Evolutionary conservation across 2,888 invertebrate genomes (phyloP).

Genomic region (Sarcophaga carnaria): DNA sequence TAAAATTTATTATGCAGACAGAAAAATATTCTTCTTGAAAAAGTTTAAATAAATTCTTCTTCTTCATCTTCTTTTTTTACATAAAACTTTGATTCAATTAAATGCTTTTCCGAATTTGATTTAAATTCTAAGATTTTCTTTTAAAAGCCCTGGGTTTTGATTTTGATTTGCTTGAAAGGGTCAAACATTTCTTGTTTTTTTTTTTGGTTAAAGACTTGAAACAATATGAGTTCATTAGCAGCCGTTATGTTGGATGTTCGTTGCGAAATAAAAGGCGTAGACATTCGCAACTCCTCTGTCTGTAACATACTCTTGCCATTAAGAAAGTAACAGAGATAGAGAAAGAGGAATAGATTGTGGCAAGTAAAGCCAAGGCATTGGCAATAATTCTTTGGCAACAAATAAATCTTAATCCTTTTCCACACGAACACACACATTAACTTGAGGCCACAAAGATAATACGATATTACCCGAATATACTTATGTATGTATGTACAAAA

Average conservation of each 20-base stretch:
- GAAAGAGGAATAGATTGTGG: conserved; percentile 18
- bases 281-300: conserved; percentile 26
- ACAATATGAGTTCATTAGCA: conserved; percentile 51
- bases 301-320: background rate
- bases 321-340: too few species aligned
- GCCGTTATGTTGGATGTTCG: background rate
- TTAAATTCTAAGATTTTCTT: background rate
- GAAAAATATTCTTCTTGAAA: background rate
- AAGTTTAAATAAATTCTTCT: too few species aligned
- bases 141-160: background rate
- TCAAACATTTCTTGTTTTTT: conserved; percentile 5
- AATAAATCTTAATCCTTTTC: conserved; percentile 69
- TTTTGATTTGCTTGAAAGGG: background rate
- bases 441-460: conserved; percentile 52
- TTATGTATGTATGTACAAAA: background rate
- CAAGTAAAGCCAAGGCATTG: conserved; percentile 54
- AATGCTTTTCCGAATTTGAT: background rate
- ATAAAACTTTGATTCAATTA: background rate
- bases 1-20: background rate
- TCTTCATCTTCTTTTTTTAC: too few species aligned
- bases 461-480: conserved; percentile 8
- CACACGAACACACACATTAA: conserved; percentile 62
- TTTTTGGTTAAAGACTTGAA: background rate
- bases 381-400: conserved; percentile 66
- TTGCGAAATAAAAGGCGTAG: conserved; percentile 11